These are phyloP conservation scores for Hydrozoanthus tunicans DNA, from an alignment of 64 coral and sea anemone genomes.

Conservation along the genomic window DNA sequence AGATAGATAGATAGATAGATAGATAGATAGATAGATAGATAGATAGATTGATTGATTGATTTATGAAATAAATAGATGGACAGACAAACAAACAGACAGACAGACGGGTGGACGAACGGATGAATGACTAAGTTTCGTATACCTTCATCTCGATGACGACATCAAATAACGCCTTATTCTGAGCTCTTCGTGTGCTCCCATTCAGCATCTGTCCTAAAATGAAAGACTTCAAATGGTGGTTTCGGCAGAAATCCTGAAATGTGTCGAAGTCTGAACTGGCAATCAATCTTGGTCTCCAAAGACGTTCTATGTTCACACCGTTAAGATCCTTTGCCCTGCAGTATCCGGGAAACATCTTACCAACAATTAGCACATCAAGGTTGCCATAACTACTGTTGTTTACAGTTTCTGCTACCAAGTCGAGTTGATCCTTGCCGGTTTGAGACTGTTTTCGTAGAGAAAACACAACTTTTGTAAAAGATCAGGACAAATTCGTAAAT, in stretches of 20 bases:
- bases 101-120: too few species aligned
- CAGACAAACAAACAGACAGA: too few species aligned
- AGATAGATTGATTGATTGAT: too few species aligned
- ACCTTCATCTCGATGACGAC: conserved; percentile 40
- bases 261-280: conserved; percentile 5
- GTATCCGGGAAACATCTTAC: background rate
- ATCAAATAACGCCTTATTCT: background rate
- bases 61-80: too few species aligned
- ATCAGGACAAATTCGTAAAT: too few species aligned
- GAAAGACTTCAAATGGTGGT: background rate
- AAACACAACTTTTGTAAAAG: background rate
- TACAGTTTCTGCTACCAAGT: background rate
- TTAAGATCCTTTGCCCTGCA: background rate
- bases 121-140: background rate
- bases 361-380: conserved; percentile 8
- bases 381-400: background rate
- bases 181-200: background rate
- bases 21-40: too few species aligned
- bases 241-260: background rate
- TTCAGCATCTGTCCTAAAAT: background rate
- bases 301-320: too few species aligned
- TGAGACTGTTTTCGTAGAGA: background rate
- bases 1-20: too few species aligned
- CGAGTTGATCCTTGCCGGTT: background rate
- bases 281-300: background rate